Evolutionary conservation across 2,797 vertebrate genomes (phyloP).

Genomic region (Anas acuta): DNA sequence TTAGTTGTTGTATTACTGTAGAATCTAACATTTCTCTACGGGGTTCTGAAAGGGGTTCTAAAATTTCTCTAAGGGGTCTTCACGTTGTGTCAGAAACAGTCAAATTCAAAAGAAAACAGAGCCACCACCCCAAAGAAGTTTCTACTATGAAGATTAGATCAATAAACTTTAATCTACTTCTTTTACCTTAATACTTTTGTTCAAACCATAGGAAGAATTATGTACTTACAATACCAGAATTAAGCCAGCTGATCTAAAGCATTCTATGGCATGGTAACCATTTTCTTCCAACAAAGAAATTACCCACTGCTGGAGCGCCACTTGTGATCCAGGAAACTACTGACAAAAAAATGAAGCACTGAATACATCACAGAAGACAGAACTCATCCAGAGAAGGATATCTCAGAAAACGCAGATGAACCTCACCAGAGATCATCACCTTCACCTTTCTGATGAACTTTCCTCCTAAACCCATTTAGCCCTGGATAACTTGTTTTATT

Average conservation of each 20-base stretch:
- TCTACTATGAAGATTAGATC: neutral
- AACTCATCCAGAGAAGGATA: neutral
- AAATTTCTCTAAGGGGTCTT: neutral
- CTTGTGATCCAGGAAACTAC: neutral
- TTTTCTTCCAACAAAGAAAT: constrained; percentile 15
- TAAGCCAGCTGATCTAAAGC: neutral
- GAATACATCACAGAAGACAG: neutral
- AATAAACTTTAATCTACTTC: constrained; percentile 5
- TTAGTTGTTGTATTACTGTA: neutral
- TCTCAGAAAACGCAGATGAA: neutral
- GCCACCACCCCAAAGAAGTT: neutral
- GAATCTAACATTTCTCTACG: neutral
- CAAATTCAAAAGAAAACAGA: neutral
- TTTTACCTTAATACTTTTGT: neutral
- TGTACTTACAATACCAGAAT: neutral
- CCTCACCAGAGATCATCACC: constrained; percentile 33
- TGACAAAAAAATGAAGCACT: neutral
- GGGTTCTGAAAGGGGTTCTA: neutral
- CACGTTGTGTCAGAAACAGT: neutral
- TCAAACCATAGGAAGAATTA: neutral
- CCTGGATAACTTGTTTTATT: neutral
- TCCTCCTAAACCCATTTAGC: constrained; percentile 21
- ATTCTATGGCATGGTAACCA: neutral
- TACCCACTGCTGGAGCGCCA: neutral
- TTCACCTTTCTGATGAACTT: constrained; percentile 30